Conservation (phyloP, 2,888 invertebrate genomes). For the Tuta absoluta region DNA sequence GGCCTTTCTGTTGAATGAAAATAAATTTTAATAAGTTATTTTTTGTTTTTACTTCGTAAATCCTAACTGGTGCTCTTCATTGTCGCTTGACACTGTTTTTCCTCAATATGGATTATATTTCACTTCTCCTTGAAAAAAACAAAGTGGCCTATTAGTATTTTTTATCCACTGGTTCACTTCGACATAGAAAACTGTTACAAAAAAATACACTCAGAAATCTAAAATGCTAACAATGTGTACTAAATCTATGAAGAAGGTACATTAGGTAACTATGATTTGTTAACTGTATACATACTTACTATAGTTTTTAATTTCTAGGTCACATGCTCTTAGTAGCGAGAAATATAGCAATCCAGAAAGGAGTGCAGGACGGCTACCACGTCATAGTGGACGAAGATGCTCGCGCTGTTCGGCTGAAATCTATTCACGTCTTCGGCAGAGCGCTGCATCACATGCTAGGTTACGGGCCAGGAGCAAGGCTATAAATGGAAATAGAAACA, state of each 20-base stretch:
- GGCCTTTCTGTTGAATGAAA: constrained; percentile 82
- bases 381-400: constrained; percentile 60
- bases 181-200: too few relatives aligned
- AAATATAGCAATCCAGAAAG: constrained; percentile 86
- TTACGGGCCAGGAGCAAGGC: constrained; percentile 57
- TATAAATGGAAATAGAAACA: constrained; percentile 31
- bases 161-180: too few relatives aligned
- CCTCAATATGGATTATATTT: too few relatives aligned
- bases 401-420: constrained; percentile 43
- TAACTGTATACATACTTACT: too few relatives aligned
- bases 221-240: too few relatives aligned
- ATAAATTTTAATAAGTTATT: background rate
- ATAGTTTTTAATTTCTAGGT: constrained; percentile 67
- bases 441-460: constrained; percentile 64
- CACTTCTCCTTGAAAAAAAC: too few relatives aligned
- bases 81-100: too few relatives aligned
- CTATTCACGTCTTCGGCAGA: constrained; percentile 61
- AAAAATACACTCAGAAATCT: too few relatives aligned
- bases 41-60: background rate
- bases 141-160: too few relatives aligned
- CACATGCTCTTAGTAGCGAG: constrained; percentile 91
- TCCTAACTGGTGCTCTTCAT: too few relatives aligned
- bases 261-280: too few relatives aligned
- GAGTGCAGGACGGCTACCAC: constrained; percentile 74
- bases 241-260: too few relatives aligned